Evolutionary conservation across 2,113 vertebrate species (phyloP).

Genomic region (Plecotus auritus): DNA sequence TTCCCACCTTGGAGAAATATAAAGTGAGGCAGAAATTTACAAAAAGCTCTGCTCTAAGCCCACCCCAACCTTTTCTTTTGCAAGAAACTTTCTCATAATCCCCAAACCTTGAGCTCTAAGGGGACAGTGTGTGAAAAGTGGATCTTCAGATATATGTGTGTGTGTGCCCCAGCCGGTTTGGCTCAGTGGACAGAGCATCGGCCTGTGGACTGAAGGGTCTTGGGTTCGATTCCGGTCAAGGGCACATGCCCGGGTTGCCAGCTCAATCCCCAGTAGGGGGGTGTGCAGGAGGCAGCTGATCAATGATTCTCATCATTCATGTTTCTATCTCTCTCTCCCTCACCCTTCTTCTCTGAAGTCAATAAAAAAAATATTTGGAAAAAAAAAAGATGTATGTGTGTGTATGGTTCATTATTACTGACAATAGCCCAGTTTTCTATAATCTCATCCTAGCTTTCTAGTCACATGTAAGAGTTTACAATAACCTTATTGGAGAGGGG

Average conservation of each 20-base stretch:
- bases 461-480: not conserved
- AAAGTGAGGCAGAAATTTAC: slow-evolving; percentile 2
- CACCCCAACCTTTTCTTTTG: not conserved
- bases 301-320: no score
- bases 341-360: no score
- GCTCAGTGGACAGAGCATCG: no score
- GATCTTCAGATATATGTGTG: not conserved
- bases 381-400: not conserved
- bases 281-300: no score
- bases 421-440: not conserved
- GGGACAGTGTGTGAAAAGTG: not conserved
- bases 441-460: not conserved
- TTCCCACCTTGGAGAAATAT: not conserved
- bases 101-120: not conserved
- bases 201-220: no score
- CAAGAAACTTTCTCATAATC: not conserved
- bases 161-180: no score
- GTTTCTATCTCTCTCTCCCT: no score
- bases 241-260: no score
- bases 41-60: not conserved
- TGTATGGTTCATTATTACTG: not conserved
- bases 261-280: no score
- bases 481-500: not conserved
- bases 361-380: no score
- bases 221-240: no score